Evolutionary conservation across 2,113 vertebrate species (phyloP).

Genomic region (Poeciliopsis occidentalis): DNA sequence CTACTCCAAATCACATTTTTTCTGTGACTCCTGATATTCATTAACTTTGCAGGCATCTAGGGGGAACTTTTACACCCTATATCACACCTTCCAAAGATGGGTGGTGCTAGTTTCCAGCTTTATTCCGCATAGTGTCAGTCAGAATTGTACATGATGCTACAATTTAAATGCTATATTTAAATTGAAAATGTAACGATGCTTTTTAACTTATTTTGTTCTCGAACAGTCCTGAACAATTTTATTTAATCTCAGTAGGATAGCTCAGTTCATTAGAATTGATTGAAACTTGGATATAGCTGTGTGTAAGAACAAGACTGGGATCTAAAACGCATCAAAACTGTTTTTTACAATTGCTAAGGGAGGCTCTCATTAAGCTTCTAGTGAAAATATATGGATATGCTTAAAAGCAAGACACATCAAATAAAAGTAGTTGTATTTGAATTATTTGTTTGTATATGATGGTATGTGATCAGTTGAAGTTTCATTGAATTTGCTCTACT

Average conservation of each 20-base stretch:
- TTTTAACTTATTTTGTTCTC: neutral
- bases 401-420: neutral
- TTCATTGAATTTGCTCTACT: neutral
- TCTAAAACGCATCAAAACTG: neutral
- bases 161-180: neutral
- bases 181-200: neutral
- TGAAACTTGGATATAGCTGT: neutral
- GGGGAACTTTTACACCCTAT: neutral
- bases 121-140: neutral
- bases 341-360: neutral
- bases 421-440: neutral
- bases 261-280: neutral
- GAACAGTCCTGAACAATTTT: neutral
- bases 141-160: no score
- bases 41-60: neutral
- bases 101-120: neutral
- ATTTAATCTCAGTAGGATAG: neutral
- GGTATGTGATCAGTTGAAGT: neutral
- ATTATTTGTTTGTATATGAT: neutral
- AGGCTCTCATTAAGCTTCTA: neutral
- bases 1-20: neutral
- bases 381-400: neutral
- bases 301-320: neutral
- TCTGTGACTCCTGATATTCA: neutral
- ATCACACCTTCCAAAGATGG: conserved; percentile 2